These are phyloP conservation scores for Orientallactaga bullata DNA, from an alignment of 2,113 vertebrate genomes.

Conservation along the genomic window DNA sequence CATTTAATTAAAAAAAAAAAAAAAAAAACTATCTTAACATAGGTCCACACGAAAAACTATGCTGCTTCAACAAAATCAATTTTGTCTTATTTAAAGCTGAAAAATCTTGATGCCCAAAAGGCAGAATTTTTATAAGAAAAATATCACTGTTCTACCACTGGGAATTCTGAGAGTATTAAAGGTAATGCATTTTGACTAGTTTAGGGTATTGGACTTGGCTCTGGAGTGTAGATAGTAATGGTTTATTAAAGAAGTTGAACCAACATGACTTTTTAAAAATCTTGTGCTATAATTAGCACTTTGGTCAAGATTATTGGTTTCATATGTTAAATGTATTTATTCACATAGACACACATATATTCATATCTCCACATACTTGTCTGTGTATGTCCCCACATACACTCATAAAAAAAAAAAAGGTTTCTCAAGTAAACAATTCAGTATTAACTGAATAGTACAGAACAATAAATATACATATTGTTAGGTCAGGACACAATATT, in stretches of 20 bases:
- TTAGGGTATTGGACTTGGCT: slow-evolving; percentile 59
- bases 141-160: not conserved
- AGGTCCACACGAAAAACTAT: slow-evolving; percentile 37
- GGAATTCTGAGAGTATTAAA: slow-evolving; percentile 75
- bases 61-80: slow-evolving; percentile 69
- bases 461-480: not conserved
- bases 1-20: slow-evolving; percentile 86
- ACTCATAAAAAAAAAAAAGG: not conserved
- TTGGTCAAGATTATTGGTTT: not conserved
- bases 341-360: not conserved
- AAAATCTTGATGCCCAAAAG: slow-evolving; percentile 69
- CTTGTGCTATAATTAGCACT: slow-evolving; percentile 37
- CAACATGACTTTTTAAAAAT: slow-evolving; percentile 35
- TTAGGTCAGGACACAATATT: too few relatives aligned
- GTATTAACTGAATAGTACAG: slow-evolving; percentile 24
- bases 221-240: slow-evolving; percentile 23
- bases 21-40: slow-evolving; percentile 76
- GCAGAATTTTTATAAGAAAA: slow-evolving; percentile 64
- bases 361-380: not conserved
- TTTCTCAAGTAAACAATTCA: not conserved
- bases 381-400: not conserved
- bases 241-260: slow-evolving; percentile 67
- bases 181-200: slow-evolving; percentile 65
- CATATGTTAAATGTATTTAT: not conserved
- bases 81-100: slow-evolving; percentile 78